These are phyloP conservation scores for Gallirallus australis DNA, from an alignment of 2,797 vertebrate species.

Conservation along the genomic window DNA sequence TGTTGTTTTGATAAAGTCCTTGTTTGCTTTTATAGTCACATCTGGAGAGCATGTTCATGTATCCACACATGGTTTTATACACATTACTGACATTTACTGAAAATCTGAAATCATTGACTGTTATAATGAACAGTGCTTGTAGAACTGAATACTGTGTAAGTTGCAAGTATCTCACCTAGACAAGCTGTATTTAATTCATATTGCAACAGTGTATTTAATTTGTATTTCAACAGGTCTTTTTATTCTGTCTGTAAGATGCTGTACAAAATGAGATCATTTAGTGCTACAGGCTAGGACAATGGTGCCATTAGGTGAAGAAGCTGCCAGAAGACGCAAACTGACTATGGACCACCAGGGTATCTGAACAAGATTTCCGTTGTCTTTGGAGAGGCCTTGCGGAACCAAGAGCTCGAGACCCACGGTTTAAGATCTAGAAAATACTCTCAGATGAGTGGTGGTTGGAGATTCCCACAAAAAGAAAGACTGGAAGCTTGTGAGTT, in stretches of 20 bases:
- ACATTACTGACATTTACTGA: neutral
- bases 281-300: neutral
- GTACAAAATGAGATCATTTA: neutral
- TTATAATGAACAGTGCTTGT: neutral
- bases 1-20: neutral
- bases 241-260: neutral
- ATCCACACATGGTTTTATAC: rapidly evolving
- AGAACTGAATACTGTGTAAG: neutral
- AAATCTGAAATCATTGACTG: neutral
- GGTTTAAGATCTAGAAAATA: neutral
- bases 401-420: neutral
- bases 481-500: neutral
- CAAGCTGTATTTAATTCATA: neutral
- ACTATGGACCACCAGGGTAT: too few relatives aligned
- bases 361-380: neutral
- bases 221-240: neutral
- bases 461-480: neutral
- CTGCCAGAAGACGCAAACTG: neutral
- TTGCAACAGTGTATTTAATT: neutral
- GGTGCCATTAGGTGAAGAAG: neutral
- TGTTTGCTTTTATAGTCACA: neutral
- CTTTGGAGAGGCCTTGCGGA: neutral
- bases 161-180: neutral
- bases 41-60: neutral
- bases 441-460: neutral